phyloP scores from a whole-genome alignment of 2,888 invertebrate genomes.

The Drosophila mettleri region DNA sequence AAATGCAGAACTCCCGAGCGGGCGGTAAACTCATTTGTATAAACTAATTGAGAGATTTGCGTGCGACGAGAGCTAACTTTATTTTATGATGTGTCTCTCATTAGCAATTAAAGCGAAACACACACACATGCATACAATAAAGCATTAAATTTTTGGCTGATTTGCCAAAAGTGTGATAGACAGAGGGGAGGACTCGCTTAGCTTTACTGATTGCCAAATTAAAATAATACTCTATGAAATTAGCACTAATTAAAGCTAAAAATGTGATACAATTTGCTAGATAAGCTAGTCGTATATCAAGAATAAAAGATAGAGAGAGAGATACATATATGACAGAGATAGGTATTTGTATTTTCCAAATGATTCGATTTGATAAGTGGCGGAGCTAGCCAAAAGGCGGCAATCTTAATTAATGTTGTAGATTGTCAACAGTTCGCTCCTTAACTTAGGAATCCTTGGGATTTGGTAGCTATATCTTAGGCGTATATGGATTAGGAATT shows the following conservation, averaged over 20 bases:
- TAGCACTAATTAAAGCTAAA: slow-evolving; percentile 1
- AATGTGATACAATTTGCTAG: neutral
- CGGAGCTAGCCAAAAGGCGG: too few relatives aligned
- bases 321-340: neutral
- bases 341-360: too few relatives aligned
- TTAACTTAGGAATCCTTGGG: too few relatives aligned
- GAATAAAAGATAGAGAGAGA: neutral
- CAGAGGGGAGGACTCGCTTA: neutral
- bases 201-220: slow-evolving; percentile 35
- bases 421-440: too few relatives aligned
- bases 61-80: slow-evolving; percentile 25
- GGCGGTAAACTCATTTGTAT: slow-evolving; percentile 78
- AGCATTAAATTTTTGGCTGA: slow-evolving; percentile 55
- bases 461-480: too few relatives aligned
- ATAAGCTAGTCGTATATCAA: neutral
- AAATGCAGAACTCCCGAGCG: slow-evolving; percentile 55
- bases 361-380: too few relatives aligned
- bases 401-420: too few relatives aligned
- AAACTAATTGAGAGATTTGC: slow-evolving; percentile 77
- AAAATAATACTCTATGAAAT: slow-evolving; percentile 20
- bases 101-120: slow-evolving; percentile 68
- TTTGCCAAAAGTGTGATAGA: slow-evolving; percentile 35
- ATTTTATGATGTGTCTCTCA: slow-evolving; percentile 74
- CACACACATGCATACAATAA: slow-evolving; percentile 25
- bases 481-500: too few relatives aligned